Evolutionary conservation across 30 jellyfish, hydroid and myxozoan species (phyloP), one percentile per base, ranked within the genome.

Genomic region (Aurelia aurita): DNA sequence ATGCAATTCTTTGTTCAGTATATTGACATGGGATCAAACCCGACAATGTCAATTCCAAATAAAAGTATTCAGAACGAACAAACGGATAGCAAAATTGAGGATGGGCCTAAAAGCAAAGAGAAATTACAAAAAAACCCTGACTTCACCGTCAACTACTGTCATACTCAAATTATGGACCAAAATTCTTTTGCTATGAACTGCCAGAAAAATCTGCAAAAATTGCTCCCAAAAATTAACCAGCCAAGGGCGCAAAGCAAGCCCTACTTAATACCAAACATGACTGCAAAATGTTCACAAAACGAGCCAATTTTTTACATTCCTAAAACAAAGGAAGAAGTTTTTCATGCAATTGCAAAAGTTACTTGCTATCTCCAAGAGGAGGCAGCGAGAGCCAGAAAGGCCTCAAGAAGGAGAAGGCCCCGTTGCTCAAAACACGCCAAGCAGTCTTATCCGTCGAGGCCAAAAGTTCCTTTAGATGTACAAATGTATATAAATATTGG

Each of bases 291-390:
- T 39, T 39, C 51, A 39, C 51, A 9, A 39, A 39, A 39, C 51
- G 51, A 39, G 16, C 51, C 67, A 9, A n/a, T n/a, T 55, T 55
- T 55, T 16, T 55, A n/a, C 1, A n/a, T 15, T 22, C 90, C 90
- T 1, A 79, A 79, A 45, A 79, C 90, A 8, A 79, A 53, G 67
- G 82, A 65, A 19, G 82, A 39, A 6, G 82, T 79, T 20, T 49
- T 63, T 26, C 62, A 64, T 8, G 90, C 90, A 18, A 59, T 64
- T 7, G 82, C 43, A 19, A 65, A 68, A 51, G 90, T 79, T 47
- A 49, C 77, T 7, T 23, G 15, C 8, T 79, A 64, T 53, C 82
- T 78, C 21, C 82, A 53, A 11, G 74, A 51, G 63, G 82, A 65
- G 31, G 63, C 20, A 39, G 35, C 28, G 15, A 35, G 82, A 57